These are phyloP conservation scores for Zygaena filipendulae DNA, from an alignment of 2,888 invertebrate genomes.

Conservation along the genomic window DNA sequence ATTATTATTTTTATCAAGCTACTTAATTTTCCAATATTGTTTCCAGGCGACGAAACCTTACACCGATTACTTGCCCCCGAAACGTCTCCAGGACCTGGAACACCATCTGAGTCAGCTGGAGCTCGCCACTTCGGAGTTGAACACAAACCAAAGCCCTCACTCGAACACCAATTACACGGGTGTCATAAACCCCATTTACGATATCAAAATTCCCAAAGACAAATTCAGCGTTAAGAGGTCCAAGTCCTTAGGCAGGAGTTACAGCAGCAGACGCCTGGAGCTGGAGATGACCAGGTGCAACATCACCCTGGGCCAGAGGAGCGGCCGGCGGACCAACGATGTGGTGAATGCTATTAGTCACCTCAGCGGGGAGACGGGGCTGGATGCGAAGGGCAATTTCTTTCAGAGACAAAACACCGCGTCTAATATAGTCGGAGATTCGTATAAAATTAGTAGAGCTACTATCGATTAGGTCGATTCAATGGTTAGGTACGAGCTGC, in stretches of 20 bases:
- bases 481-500: too few relatives aligned
- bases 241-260: conserved; percentile 46
- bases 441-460: conserved; percentile 42
- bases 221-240: conserved; percentile 49
- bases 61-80: conserved; percentile 36
- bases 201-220: conserved; percentile 46
- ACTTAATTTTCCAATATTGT: too few relatives aligned
- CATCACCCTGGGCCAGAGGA: conserved; percentile 38
- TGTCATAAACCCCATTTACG: conserved; percentile 52
- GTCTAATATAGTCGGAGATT: conserved; percentile 47
- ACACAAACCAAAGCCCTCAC: not conserved
- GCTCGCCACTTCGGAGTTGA: not conserved
- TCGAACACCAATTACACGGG: conserved; percentile 32
- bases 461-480: conserved; percentile 53
- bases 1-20: too few relatives aligned
- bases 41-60: conserved; percentile 30
- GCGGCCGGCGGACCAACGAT: conserved; percentile 44
- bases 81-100: conserved; percentile 27
- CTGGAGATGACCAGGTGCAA: conserved; percentile 45
- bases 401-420: conserved; percentile 38
- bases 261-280: conserved; percentile 34
- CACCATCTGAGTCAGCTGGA: conserved; percentile 22
- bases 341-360: conserved; percentile 47
- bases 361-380: conserved; percentile 40
- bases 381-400: conserved; percentile 41